phyloP scores from a whole-genome alignment of 2,888 invertebrate genomes.

The Thymelicus lineola region DNA sequence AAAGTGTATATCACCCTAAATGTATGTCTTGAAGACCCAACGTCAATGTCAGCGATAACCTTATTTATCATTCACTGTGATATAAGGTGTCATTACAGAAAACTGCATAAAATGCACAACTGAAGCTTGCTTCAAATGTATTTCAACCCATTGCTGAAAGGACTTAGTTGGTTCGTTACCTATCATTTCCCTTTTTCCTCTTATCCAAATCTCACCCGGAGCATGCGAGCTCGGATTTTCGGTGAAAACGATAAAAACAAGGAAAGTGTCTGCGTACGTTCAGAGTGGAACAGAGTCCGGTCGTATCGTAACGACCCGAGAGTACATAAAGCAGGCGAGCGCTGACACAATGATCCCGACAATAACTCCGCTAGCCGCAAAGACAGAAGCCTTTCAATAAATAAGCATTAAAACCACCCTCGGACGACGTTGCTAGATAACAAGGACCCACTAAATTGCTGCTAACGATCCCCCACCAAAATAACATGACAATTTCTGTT shows the following conservation, averaged over 20 bases:
- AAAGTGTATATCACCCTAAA: too few relatives aligned
- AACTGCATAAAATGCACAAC: too few relatives aligned
- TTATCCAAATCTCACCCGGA: constrained; percentile 11
- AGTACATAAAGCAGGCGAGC: constrained; percentile 64
- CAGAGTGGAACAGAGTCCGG: background rate
- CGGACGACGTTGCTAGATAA: constrained; percentile 63
- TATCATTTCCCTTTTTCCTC: background rate
- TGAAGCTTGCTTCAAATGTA: too few relatives aligned
- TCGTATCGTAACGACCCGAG: constrained; percentile 24
- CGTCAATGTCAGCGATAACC: too few relatives aligned
- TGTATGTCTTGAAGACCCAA: too few relatives aligned
- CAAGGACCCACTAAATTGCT: constrained; percentile 58
- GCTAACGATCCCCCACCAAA: constrained; percentile 48
- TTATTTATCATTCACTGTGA: too few relatives aligned
- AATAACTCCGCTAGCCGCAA: constrained; percentile 64
- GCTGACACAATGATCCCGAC: constrained; percentile 76
- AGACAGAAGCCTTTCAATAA: constrained; percentile 76
- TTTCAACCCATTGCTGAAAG: too few relatives aligned
- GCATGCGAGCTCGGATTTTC: constrained; percentile 12
- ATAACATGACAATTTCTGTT: constrained; percentile 51
- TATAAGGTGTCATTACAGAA: too few relatives aligned
- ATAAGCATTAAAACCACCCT: constrained; percentile 77
- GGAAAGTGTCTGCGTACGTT: constrained; percentile 15
- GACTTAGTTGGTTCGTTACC: too few relatives aligned
- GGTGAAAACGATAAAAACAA: constrained; percentile 24